These are phyloP conservation scores for Drosophila parvula DNA, from an alignment of 1,140 invertebrate species.

Conservation along the genomic window DNA sequence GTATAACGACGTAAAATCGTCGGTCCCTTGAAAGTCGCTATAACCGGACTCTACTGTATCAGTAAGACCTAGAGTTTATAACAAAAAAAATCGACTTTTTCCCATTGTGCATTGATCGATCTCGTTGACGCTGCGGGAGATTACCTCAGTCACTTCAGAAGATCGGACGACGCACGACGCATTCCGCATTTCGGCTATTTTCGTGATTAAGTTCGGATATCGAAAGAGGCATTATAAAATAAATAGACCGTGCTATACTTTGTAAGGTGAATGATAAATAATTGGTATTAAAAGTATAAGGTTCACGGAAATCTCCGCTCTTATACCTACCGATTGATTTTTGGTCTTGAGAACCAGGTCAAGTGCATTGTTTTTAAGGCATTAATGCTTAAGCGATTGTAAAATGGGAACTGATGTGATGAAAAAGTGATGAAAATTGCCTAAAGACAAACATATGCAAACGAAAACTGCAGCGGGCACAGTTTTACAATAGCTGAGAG, in stretches of 20 bases:
- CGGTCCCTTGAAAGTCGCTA: too few species aligned
- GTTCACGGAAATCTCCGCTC: not conserved
- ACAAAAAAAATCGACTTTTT: not conserved
- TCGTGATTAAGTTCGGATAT: conserved; percentile 51
- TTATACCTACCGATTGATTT: not conserved
- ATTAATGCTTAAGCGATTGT: conserved; percentile 20
- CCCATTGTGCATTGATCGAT: conserved; percentile 48
- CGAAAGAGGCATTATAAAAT: conserved; percentile 23
- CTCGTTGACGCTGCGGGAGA: conserved; percentile 56
- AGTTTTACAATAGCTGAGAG: conserved; percentile 39
- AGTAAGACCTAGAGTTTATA: not conserved
- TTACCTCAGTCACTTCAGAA: conserved; percentile 55
- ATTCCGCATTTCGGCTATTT: conserved; percentile 64
- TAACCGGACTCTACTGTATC: too few species aligned
- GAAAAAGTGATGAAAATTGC: conserved; percentile 52
- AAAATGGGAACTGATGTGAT: conserved; percentile 31
- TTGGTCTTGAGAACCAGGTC: conserved; percentile 36
- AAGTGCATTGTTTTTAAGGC: conserved; percentile 61
- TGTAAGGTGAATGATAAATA: conserved; percentile 8
- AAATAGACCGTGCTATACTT: conserved; percentile 17
- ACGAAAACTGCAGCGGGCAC: conserved; percentile 23
- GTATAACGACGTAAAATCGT: too few species aligned
- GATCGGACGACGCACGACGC: conserved; percentile 58
- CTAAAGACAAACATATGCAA: conserved; percentile 61
- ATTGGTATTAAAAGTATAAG: not conserved